These are phyloP conservation scores for Hemibagrus wyckioides DNA, from an alignment of 2,113 vertebrate species.

Conservation along the genomic window DNA sequence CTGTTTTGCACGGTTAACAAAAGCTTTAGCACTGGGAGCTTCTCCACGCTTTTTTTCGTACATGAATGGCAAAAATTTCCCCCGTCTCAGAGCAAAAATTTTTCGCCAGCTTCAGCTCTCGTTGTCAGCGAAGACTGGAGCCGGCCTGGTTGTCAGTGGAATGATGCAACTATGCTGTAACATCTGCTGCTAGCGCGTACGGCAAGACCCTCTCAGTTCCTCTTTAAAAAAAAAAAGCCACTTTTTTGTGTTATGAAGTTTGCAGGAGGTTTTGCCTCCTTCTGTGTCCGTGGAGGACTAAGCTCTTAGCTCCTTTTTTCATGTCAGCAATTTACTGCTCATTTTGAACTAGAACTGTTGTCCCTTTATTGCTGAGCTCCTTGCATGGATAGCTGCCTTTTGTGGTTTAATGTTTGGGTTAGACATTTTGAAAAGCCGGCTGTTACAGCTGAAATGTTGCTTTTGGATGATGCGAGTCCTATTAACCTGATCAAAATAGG, in stretches of 20 bases:
- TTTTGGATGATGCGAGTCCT: not conserved
- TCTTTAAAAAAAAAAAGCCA: conserved; percentile 63
- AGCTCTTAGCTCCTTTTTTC: conserved; percentile 26
- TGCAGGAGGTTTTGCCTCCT: conserved; percentile 63
- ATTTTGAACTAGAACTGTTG: conserved; percentile 22
- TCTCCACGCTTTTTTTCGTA: conserved; percentile 67
- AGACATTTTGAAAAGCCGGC: not conserved
- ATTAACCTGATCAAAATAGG: not conserved
- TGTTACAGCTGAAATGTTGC: not conserved
- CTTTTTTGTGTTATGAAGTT: conserved; percentile 73
- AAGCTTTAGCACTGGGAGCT: conserved; percentile 63
- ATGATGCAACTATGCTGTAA: conserved; percentile 79
- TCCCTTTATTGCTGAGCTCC: conserved; percentile 1
- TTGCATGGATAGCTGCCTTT: conserved; percentile 1
- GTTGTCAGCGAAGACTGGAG: conserved; percentile 79
- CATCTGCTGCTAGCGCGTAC: conserved; percentile 73
- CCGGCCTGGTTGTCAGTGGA: conserved; percentile 70
- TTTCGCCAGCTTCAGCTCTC: conserved; percentile 79
- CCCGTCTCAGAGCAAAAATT: conserved; percentile 73
- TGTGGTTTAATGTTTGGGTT: not conserved
- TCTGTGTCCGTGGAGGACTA: conserved; percentile 61
- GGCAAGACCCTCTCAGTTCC: conserved; percentile 72
- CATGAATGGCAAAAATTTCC: conserved; percentile 74
- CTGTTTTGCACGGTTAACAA: conserved; percentile 44
- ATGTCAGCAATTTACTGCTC: conserved; percentile 45